phyloP scores from a whole-genome alignment of 2,797 vertebrate species.

The Lophura swinhoii region DNA sequence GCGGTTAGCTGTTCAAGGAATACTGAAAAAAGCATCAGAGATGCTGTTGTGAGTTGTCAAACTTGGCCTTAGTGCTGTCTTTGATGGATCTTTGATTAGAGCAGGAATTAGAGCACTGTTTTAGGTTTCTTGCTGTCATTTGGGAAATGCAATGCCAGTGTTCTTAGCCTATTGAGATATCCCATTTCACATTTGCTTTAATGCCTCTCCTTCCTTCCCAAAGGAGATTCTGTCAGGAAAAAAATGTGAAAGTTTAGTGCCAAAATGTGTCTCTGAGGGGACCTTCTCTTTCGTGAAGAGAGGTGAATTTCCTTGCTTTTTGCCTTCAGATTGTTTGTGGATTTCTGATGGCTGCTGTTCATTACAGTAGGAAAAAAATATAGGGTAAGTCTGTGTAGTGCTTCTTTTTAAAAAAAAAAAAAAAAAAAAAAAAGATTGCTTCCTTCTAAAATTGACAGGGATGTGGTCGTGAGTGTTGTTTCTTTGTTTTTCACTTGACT shows the following conservation, averaged over 20 bases:
- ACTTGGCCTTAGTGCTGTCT: not conserved
- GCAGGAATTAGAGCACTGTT: not conserved
- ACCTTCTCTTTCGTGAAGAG: not conserved
- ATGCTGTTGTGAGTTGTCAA: not conserved
- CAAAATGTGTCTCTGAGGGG: not conserved
- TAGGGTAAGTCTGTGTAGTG: not conserved
- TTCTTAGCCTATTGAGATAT: not conserved
- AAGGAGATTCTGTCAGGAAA: not conserved
- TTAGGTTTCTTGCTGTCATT: not conserved
- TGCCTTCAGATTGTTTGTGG: not conserved
- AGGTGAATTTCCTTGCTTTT: not conserved
- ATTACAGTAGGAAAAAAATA: not conserved
- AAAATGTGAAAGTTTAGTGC: fast-evolving
- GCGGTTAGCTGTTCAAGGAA: not conserved
- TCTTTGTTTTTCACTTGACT: not conserved
- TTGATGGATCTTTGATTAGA: not conserved
- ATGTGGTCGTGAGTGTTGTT: not conserved
- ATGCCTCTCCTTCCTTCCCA: not conserved
- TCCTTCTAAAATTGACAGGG: not conserved
- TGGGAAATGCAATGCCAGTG: not conserved
- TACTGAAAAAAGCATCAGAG: not conserved
- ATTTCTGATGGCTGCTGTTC: not conserved
- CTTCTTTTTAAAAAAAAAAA: not conserved
- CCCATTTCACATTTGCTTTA: not conserved
- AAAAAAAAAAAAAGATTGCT: not conserved